phyloP scores from a whole-genome alignment of 1,140 invertebrate species.

The Panulirus ornatus region DNA sequence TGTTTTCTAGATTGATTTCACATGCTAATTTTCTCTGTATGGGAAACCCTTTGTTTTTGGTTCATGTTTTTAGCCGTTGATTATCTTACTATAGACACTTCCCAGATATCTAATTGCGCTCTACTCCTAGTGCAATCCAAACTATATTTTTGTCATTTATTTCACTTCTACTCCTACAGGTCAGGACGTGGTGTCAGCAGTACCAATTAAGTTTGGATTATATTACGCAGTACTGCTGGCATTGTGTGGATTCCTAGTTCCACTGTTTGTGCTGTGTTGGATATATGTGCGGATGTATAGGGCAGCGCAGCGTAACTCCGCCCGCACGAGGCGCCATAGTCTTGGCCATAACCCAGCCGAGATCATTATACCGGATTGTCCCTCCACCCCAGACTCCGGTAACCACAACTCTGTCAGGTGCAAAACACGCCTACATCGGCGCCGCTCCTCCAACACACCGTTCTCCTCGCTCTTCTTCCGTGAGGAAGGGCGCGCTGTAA shows the following conservation, averaged over 20 bases:
- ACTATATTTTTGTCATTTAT: too few relatives aligned
- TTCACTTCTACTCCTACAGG: constrained; percentile 31
- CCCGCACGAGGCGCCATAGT: constrained; percentile 81
- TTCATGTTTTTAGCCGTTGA: too few relatives aligned
- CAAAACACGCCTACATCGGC: constrained; percentile 71
- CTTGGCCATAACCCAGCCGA: constrained; percentile 77
- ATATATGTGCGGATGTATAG: constrained; percentile 82
- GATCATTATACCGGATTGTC: constrained; percentile 74
- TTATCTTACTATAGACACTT: too few relatives aligned
- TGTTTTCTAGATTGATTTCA: too few relatives aligned
- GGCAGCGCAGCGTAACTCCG: constrained; percentile 81
- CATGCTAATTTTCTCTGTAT: too few relatives aligned
- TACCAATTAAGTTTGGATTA: constrained; percentile 62
- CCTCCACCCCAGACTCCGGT: constrained; percentile 70
- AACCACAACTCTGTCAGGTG: constrained; percentile 75
- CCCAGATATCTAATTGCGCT: too few relatives aligned
- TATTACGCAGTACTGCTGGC: constrained; percentile 71
- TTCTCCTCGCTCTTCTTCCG: constrained; percentile 79
- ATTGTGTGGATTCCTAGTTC: constrained; percentile 79
- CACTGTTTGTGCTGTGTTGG: constrained; percentile 80
- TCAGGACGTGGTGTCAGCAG: constrained; percentile 22
- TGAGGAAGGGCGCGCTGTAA: constrained; percentile 81
- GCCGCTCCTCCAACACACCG: constrained; percentile 78
- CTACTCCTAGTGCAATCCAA: too few relatives aligned
- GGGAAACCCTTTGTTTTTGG: too few relatives aligned